Conservation (phyloP, 2,797 vertebrate species). For the Leucoraja ocellata region DNA sequence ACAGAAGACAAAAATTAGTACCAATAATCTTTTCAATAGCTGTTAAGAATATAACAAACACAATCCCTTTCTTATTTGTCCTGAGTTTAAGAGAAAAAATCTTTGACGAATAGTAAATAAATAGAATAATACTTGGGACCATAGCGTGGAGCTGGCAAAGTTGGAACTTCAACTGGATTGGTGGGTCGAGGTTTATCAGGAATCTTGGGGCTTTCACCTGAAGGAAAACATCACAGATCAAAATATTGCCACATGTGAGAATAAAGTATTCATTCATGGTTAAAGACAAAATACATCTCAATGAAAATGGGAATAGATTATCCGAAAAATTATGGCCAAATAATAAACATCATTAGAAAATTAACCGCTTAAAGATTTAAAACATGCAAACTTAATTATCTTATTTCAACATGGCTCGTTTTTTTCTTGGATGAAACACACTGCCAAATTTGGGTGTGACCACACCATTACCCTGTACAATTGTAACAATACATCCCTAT, state of each 20-base stretch:
- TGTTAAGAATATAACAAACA: not conserved
- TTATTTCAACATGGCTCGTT: not conserved
- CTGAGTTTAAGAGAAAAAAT: not conserved
- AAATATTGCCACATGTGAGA: not conserved
- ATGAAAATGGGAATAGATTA: not conserved
- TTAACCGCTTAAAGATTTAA: not conserved
- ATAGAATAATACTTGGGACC: not conserved
- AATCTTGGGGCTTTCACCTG: slow-evolving; percentile 11
- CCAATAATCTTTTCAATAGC: not conserved
- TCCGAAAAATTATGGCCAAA: not conserved
- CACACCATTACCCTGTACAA: too few species aligned
- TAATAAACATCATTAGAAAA: not conserved
- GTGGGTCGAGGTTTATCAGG: not conserved
- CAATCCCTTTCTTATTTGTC: not conserved
- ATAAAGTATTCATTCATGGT: too few species aligned
- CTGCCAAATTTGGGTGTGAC: too few species aligned
- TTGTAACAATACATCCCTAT: too few species aligned
- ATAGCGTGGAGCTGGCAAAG: not conserved
- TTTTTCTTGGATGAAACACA: not conserved
- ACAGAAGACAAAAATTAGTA: not conserved
- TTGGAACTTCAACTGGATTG: not conserved
- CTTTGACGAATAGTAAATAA: not conserved
- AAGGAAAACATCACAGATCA: not conserved
- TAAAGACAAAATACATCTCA: not conserved
- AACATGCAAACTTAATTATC: not conserved